Conservation (phyloP, 2,113 vertebrate genomes). For the Lepus americanus region DNA sequence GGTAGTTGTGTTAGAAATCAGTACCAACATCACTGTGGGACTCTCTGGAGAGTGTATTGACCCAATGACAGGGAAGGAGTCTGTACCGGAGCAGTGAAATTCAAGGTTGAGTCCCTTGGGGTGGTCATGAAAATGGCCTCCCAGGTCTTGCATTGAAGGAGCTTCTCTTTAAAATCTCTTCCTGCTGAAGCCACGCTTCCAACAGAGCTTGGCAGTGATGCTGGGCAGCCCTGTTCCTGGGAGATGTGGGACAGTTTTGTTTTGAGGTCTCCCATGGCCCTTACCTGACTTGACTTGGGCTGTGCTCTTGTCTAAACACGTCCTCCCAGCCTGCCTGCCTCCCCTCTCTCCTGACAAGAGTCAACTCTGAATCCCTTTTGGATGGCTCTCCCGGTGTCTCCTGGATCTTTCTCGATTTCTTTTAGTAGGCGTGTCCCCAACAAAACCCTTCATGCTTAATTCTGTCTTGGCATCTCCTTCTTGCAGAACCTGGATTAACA, state of each 20-base stretch:
- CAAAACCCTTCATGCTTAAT: neutral
- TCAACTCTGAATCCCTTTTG: neutral
- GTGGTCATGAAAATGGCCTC: neutral
- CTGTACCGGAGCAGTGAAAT: neutral
- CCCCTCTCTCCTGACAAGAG: neutral
- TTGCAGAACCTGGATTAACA: neutral
- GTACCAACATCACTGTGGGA: neutral
- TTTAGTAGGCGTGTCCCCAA: neutral
- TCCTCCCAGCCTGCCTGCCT: neutral
- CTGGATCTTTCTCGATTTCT: neutral
- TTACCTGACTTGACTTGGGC: neutral
- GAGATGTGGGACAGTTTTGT: neutral
- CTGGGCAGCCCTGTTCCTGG: neutral
- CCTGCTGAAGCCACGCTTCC: neutral
- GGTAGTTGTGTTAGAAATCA: neutral
- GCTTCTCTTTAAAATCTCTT: neutral
- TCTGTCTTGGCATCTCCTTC: neutral
- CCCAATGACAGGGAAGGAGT: neutral
- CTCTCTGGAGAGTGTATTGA: neutral
- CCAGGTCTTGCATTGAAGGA: neutral
- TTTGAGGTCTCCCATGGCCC: neutral
- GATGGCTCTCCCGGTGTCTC: neutral
- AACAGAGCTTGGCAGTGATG: neutral
- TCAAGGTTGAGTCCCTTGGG: neutral
- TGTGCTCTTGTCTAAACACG: neutral